Evolutionary conservation across 2,797 vertebrate species (phyloP), one percentile per base, ranked within the genome.

Genomic region (Pogonophryne albipinna): DNA sequence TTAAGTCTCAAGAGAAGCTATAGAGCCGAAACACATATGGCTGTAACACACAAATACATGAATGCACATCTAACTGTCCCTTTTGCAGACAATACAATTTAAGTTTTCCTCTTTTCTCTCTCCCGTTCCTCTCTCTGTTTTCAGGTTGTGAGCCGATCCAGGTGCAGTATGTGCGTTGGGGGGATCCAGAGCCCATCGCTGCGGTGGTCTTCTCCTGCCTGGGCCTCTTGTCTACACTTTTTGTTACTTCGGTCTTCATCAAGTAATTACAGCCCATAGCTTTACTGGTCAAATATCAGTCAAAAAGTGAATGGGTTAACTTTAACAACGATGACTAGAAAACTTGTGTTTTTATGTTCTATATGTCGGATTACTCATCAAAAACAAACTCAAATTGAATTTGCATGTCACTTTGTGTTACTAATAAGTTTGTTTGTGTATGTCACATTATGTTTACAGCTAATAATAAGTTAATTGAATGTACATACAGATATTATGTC

Each of bases 181-280:
- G 97, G 1, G 97, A 99, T 82, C 98, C 98, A 0, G 98, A 99
- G 76, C 98, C 98, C 17, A 99, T 99, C n/a, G 98, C 98, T 49
- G 98, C 98, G 0, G 97, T 99, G 55, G 98, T 97, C 67, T 99
- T 99, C 45, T 92, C 98, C 86, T 99, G 98, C 86, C 93, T 99
- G 1, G 98, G 98, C 60, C 95, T 99, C 60, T 81, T 99, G 88
- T 96, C 97, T 42, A 99, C 98, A 12, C 94, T 98, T 67, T 99
- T 99, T 78, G 98, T 99, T 19, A 99, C 96, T 4, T 95, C 95
- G 2, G 86, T 99, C 77, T 99, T 99, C 89, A 95, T 99, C 87
- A 96, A 97, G 93, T 94, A 93, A 91, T 60, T 73, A 44, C 2
- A 46, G 0, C 14, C 4, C 23, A 38, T 14, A 38, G 2, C 10